Base-by-base conservation (phyloP, 2,888 invertebrate genomes). In the Aspidiotus rigidus region DNA sequence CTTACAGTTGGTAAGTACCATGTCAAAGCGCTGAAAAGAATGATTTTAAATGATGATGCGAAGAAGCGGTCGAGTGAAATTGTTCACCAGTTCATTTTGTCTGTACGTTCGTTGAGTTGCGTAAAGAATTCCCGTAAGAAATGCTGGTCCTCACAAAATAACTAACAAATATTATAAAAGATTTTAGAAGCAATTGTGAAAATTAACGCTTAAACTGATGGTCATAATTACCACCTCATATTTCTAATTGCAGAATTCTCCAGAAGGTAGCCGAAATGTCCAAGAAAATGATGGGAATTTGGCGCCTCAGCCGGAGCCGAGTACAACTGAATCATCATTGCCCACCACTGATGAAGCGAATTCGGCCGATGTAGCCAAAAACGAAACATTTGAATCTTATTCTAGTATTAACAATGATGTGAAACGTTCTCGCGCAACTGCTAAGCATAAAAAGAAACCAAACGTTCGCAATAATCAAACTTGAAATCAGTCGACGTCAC, bases 1-100 rank as follows among this genome's bases (percentile, higher is more conserved):
- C 41, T 60, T 67, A 40, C 67, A 67, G 39, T 49, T 49, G 67
- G 67, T 67, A 59, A 44, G 42, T 66, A 41, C 7, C 15, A 63
- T 42, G 28, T 28, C 28, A 28, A 28, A 2, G 13, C 42, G 28
- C 2, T 7, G 10, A 56, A 7, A 13, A 9, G 0, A 2, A 42
- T 40, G 2, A 28, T 28, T 28, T 28, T n/a, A n/a, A n/a, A n/a
- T n/a, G n/a, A n/a, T n/a, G 15, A 5, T 62, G 16, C 15, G 3
- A 15, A 62, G n/a, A n/a, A n/a, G n/a, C n/a, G n/a, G n/a, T n/a
- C 13, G 9, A 10, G 13, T 49, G 9, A 49, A 49, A 13, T n/a
- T 53, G 53, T 13, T 11, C 53, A n/a, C 5, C 2, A 53, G 1
- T 53, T 53, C 3, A 11, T 3, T 53, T 53, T 53, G 13, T 53